These are phyloP conservation scores for Blennius ocellaris DNA, from an alignment of 2,113 vertebrate genomes.

Conservation along the genomic window DNA sequence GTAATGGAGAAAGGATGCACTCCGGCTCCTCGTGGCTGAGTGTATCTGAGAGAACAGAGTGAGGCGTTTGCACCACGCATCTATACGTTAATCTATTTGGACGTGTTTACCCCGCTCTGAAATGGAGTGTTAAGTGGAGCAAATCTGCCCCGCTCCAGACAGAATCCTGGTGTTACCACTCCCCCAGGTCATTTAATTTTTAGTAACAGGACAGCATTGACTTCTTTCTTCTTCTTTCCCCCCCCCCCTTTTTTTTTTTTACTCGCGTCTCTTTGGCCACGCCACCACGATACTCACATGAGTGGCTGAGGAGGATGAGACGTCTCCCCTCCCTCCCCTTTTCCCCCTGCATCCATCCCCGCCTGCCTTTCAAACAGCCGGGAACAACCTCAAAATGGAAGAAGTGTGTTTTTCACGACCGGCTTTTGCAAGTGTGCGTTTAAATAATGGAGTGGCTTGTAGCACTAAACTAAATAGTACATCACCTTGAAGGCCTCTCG, in stretches of 20 bases:
- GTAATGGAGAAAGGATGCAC: slow-evolving; percentile 69
- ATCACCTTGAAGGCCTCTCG: slow-evolving; percentile 88
- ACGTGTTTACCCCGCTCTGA: slow-evolving; percentile 71
- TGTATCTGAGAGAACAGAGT: slow-evolving; percentile 38
- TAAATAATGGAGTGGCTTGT: slow-evolving; percentile 92
- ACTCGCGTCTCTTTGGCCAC: slow-evolving; percentile 31
- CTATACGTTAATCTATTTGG: slow-evolving; percentile 60
- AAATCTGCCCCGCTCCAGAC: slow-evolving; percentile 65
- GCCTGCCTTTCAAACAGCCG: slow-evolving; percentile 66
- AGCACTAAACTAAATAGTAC: slow-evolving; percentile 84
- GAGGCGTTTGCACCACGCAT: slow-evolving; percentile 20
- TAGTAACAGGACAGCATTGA: slow-evolving; percentile 69
- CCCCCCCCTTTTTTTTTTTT: not conserved
- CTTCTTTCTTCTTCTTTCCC: slow-evolving; percentile 1
- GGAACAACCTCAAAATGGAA: slow-evolving; percentile 94
- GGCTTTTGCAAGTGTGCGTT: slow-evolving; percentile 86
- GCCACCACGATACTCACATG: slow-evolving; percentile 48
- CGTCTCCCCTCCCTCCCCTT: slow-evolving; percentile 39
- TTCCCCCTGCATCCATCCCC: slow-evolving; percentile 16
- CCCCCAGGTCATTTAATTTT: slow-evolving; percentile 81
- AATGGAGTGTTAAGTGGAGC: slow-evolving; percentile 75
- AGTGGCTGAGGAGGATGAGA: slow-evolving; percentile 51
- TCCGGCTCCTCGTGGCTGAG: slow-evolving; percentile 33
- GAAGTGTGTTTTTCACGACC: slow-evolving; percentile 90
- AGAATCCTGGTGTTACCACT: slow-evolving; percentile 64